phyloP scores from a whole-genome alignment of 2,888 invertebrate species.

The Sarcophaga subvicina region DNA sequence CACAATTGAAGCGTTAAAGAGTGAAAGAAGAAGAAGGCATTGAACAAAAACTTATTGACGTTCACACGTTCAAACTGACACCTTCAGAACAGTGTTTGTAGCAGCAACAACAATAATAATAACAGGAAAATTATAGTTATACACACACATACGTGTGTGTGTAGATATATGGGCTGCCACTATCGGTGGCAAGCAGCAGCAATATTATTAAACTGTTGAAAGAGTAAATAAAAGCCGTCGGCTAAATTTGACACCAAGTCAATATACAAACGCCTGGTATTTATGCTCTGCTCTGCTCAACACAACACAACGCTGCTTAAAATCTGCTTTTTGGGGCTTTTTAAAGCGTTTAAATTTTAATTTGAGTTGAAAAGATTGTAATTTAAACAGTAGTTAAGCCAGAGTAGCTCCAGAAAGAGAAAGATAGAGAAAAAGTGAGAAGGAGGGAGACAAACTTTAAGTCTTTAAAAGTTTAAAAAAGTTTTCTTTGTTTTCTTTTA shows the following conservation, averaged over 20 bases:
- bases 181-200: conserved; percentile 61
- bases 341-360: not conserved
- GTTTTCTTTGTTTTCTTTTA: not conserved
- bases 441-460: too few species aligned
- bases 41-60: conserved; percentile 52
- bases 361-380: not conserved
- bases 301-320: not conserved
- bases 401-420: not conserved
- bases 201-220: conserved; percentile 63
- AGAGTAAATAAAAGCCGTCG: conserved; percentile 67
- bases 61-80: conserved; percentile 62
- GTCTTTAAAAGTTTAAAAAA: not conserved
- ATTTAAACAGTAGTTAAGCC: not conserved
- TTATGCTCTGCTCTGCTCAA: not conserved
- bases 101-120: conserved; percentile 36
- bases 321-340: not conserved
- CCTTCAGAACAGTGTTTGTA: conserved; percentile 16
- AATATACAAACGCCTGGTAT: not conserved
- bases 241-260: conserved; percentile 65
- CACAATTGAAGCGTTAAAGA: not conserved
- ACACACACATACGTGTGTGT: not conserved
- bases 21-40: not conserved
- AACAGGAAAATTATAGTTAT: not conserved
- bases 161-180: conserved; percentile 13
- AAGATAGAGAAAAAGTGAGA: too few species aligned